phyloP scores from a whole-genome alignment of 92 coral and sea anemone genomes.

The Virgularia gustaviana region DNA sequence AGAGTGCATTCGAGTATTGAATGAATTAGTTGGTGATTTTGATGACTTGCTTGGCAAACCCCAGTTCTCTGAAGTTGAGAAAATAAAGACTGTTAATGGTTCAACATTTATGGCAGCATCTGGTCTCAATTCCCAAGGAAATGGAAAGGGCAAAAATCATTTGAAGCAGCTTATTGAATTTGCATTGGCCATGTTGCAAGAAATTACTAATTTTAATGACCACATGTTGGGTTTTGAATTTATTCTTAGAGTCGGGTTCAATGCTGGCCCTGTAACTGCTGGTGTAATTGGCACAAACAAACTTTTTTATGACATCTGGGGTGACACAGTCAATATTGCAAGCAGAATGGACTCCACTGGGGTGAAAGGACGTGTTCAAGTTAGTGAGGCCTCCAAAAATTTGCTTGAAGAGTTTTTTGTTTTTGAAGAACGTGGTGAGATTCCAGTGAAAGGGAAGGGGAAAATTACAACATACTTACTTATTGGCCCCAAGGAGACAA shows the following conservation, averaged over 20 bases:
- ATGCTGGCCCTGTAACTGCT: slow-evolving; percentile 96
- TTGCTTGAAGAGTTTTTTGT: slow-evolving; percentile 77
- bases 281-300: slow-evolving; percentile 98
- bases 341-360: slow-evolving; percentile 99
- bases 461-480: slow-evolving; percentile 83
- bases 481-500: slow-evolving; percentile 41
- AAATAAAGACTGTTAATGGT: slow-evolving; percentile 98
- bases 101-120: slow-evolving; percentile 99
- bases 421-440: slow-evolving; percentile 87
- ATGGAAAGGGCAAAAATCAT: slow-evolving; percentile 72
- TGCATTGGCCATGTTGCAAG: slow-evolving; percentile 94
- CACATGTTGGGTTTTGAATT: slow-evolving; percentile 96
- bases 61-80: slow-evolving; percentile 85
- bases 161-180: slow-evolving; percentile 84
- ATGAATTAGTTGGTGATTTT: slow-evolving; percentile 98
- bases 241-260: slow-evolving; percentile 84
- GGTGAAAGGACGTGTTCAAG: slow-evolving; percentile 75
- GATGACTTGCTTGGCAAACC: slow-evolving; percentile 81
- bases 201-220: slow-evolving; percentile 80
- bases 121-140: slow-evolving; percentile 81
- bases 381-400: slow-evolving; percentile 88
- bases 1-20: slow-evolving; percentile 90
- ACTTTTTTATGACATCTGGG: slow-evolving; percentile 96
- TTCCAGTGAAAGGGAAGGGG: slow-evolving; percentile 94
- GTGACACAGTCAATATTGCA: slow-evolving; percentile 97